A percentile compares a stretch with the other conserved stretches of the same genome.
These are phyloP conservation scores for Hyperoodon ampullatus DNA, from an alignment of 2,113 vertebrate genomes.

Conservation along the genomic window DNA sequence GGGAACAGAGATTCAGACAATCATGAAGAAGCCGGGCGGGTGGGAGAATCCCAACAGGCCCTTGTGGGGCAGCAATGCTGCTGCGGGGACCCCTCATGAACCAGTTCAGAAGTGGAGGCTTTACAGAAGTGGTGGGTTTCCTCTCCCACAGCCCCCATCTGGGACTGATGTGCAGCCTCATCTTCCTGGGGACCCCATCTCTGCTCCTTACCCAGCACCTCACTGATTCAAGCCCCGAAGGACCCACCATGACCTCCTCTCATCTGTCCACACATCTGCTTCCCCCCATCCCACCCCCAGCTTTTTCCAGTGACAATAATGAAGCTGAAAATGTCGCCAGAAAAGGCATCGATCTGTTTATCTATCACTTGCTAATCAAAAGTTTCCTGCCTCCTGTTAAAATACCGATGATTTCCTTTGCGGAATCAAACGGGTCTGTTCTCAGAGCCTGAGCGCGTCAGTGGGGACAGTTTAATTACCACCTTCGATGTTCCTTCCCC, in stretches of 20 bases:
- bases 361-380: slow-evolving; percentile 84
- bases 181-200: background rate
- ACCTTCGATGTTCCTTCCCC: slow-evolving; percentile 75
- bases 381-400: slow-evolving; percentile 84
- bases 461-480: slow-evolving; percentile 84
- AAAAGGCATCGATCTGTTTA: slow-evolving; percentile 83
- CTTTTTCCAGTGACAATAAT: slow-evolving; percentile 76
- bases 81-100: background rate
- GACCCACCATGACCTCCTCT: background rate
- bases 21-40: background rate
- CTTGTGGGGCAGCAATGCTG: rapidly evolving
- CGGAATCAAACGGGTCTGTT: slow-evolving; percentile 81
- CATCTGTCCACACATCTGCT: background rate
- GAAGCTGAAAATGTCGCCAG: slow-evolving; percentile 79
- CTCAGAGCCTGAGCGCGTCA: slow-evolving; percentile 71
- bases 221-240: background rate
- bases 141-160: background rate
- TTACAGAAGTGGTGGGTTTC: background rate
- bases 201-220: background rate
- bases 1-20: slow-evolving; percentile 37
- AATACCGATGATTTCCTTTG: slow-evolving; percentile 85
- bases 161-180: rapidly evolving
- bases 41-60: background rate
- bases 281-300: background rate
- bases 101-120: background rate